Base-by-base conservation (phyloP, 2,888 invertebrate species). In the Hydroisotoma schaefferi region DNA sequence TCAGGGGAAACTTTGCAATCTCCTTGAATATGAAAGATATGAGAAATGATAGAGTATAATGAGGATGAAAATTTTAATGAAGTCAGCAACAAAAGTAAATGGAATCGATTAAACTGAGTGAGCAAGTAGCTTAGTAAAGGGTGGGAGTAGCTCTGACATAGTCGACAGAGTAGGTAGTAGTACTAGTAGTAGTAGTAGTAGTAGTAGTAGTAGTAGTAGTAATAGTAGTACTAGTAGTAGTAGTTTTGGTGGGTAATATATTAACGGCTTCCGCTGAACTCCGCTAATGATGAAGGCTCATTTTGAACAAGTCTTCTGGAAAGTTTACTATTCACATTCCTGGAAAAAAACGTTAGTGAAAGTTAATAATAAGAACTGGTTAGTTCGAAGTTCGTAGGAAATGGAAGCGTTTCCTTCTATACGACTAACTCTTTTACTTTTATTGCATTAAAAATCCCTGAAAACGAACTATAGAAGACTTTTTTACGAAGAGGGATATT, bases 251-350 rank as follows among this genome's bases (percentile, higher is more conserved):
- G n/a, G n/a, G n/a, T 40, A 5, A 5, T 40, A 5, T 18, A 40
- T 40, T 40, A 15, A 15, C 40, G 15, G 8, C n/a, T 20, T 15
- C 5, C 20, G n/a, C 15, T 40, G n/a, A 15, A 33, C 15, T 33
- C 33, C 8, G 33, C 8, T 10, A 15, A 33, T 33, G 33, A 40
- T 29, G 57, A 48, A n/a, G 49, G 40, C 40, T 4, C 18, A 12
- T 25, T 25, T 23, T 47, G 18, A 49, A 25, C 25, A 46, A 33
- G 29, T 57, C 26, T 38, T 18, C 23, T 15, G 8, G 20, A 15
- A 5, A 15, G 40, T 20, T 57, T 40, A 57, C 27, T 38, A 37
- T 26, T 57, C 57, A 47, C 48, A 48, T 33, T 48, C 47, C 47
- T 33, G 27, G n/a, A 57, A 47, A 23, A 40, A 38, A 25, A 23